A percentile compares a stretch with the other conserved stretches of the same genome.
Conservation (phyloP, 2,888 invertebrate species). For the Hypolimnas misippus region DNA sequence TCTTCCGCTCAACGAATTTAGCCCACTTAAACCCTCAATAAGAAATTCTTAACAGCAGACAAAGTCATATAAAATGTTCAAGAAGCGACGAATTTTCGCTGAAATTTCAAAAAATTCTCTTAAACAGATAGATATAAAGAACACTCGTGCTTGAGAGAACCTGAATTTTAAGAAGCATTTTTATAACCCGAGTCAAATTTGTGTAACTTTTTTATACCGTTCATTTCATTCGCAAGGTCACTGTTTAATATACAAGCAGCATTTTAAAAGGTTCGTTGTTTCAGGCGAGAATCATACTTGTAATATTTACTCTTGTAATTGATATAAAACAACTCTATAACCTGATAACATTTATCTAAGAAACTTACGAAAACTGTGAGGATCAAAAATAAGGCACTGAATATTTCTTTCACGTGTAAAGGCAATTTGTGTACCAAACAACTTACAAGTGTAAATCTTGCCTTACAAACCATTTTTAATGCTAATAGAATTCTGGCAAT, state of each 20-base stretch:
- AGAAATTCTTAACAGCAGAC: conserved; percentile 17
- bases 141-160: conserved; percentile 28
- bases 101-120: conserved; percentile 27
- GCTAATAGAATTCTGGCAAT: no score
- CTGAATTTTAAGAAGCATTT: conserved; percentile 35
- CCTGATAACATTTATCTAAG: no score
- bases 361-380: no score
- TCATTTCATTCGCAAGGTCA: conserved; percentile 18
- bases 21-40: background rate
- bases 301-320: no score
- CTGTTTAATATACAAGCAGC: background rate
- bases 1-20: background rate
- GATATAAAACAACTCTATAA: no score
- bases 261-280: no score
- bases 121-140: conserved; percentile 27
- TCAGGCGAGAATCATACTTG: no score
- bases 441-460: no score
- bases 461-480: no score
- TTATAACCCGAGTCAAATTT: conserved; percentile 15
- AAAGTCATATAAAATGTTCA: conserved; percentile 22
- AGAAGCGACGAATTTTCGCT: conserved; percentile 20
- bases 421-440: no score
- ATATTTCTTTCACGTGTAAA: no score
- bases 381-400: no score
- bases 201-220: conserved; percentile 29